These are phyloP conservation scores for Tamias sibiricus DNA, from an alignment of 2,113 vertebrate genomes.

Conservation along the genomic window DNA sequence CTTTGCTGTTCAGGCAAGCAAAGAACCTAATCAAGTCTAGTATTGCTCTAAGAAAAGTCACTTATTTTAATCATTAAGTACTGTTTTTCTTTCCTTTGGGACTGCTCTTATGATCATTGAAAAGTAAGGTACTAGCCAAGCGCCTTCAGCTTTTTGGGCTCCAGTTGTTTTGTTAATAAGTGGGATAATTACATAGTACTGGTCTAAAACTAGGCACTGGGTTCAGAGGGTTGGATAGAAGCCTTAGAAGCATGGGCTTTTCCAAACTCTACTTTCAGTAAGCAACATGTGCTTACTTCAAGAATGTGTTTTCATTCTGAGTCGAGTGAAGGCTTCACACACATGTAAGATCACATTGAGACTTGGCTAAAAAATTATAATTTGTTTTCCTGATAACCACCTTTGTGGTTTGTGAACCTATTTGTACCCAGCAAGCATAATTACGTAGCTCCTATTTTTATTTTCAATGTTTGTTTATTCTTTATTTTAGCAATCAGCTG, in stretches of 20 bases:
- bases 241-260: neutral
- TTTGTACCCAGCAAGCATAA: neutral
- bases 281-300: neutral
- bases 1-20: neutral
- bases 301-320: conserved; percentile 43
- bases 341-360: conserved; percentile 19
- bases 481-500: neutral
- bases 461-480: neutral
- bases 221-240: neutral
- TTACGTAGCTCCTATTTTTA: neutral
- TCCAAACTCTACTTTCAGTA: neutral
- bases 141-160: neutral
- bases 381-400: neutral
- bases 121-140: neutral
- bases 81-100: neutral
- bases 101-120: neutral
- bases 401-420: neutral
- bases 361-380: neutral
- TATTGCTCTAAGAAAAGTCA: conserved; percentile 38
- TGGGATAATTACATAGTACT: neutral
- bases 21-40: neutral
- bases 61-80: neutral
- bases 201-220: neutral
- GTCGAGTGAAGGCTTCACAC: neutral
- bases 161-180: neutral